These are phyloP conservation scores for Clarias gariepinus DNA, from an alignment of 2,113 vertebrate genomes.

Conservation along the genomic window DNA sequence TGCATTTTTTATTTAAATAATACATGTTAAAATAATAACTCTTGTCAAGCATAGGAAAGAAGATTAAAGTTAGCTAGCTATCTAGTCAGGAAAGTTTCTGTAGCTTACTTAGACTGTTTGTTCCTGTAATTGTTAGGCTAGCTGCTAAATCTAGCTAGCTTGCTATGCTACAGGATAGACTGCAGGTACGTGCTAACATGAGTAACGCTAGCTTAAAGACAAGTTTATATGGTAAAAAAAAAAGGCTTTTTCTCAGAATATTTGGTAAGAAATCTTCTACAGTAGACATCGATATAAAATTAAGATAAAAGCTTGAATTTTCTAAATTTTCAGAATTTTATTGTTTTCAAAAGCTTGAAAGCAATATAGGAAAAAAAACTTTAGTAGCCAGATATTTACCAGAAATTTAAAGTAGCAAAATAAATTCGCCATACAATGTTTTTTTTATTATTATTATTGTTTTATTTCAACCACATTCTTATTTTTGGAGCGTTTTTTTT, in stretches of 20 bases:
- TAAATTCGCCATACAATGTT: not conserved
- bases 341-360: too few species aligned
- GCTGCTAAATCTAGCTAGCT: not conserved
- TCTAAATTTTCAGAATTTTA: too few species aligned
- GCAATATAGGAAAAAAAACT: too few species aligned
- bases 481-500: not conserved
- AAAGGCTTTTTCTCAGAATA: not conserved
- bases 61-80: not conserved
- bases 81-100: not conserved
- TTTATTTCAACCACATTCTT: too few species aligned
- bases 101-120: not conserved
- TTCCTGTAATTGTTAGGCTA: not conserved
- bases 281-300: not conserved
- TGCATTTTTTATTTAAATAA: not conserved
- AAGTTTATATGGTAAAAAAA: not conserved
- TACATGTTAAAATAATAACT: not conserved
- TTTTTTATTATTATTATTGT: too few species aligned
- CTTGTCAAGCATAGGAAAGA: not conserved
- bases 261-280: not conserved
- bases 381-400: too few species aligned
- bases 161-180: not conserved
- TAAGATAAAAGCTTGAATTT: not conserved
- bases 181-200: not conserved
- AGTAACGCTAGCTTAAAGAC: not conserved
- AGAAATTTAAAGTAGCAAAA: not conserved